phyloP scores from a whole-genome alignment of 2,113 vertebrate genomes.

The Peromyscus polionotus region DNA sequence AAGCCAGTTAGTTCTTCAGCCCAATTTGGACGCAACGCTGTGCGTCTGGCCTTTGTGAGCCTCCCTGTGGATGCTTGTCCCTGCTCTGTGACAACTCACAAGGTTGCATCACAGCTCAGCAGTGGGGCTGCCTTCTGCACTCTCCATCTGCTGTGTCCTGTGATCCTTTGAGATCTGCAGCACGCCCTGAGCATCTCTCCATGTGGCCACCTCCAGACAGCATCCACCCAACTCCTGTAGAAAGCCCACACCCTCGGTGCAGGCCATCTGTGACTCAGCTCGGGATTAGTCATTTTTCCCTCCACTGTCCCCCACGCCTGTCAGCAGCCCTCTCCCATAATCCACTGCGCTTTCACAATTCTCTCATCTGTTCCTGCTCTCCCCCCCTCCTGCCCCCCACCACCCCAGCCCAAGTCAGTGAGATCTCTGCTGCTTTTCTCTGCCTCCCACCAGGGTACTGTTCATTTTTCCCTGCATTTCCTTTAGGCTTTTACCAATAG shows the following conservation, averaged over 20 bases:
- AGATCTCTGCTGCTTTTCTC: background rate
- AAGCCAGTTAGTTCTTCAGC: background rate
- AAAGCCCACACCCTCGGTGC: background rate
- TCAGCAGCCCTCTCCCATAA: background rate
- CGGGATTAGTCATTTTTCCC: background rate
- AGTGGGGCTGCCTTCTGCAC: background rate
- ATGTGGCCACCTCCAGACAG: background rate
- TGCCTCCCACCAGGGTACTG: background rate
- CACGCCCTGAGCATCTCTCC: background rate
- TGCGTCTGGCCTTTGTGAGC: background rate
- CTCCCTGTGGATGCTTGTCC: background rate
- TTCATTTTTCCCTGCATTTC: background rate
- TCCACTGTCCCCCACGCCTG: background rate
- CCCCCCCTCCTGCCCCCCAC: background rate
- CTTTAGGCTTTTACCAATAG: background rate
- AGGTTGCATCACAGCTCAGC: background rate
- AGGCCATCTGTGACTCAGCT: slow-evolving; percentile 17
- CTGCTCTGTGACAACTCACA: background rate
- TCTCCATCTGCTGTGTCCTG: background rate
- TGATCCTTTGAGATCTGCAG: background rate
- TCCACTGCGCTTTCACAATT: fast-evolving
- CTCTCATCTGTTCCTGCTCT: background rate
- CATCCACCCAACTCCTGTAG: background rate
- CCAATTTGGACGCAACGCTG: background rate
- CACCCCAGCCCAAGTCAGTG: background rate